Percentiles rank a stretch among this genome's conserved stretches.
Evolutionary conservation across 1,140 invertebrate genomes (phyloP).

Genomic region (Drosophila baimaii): DNA sequence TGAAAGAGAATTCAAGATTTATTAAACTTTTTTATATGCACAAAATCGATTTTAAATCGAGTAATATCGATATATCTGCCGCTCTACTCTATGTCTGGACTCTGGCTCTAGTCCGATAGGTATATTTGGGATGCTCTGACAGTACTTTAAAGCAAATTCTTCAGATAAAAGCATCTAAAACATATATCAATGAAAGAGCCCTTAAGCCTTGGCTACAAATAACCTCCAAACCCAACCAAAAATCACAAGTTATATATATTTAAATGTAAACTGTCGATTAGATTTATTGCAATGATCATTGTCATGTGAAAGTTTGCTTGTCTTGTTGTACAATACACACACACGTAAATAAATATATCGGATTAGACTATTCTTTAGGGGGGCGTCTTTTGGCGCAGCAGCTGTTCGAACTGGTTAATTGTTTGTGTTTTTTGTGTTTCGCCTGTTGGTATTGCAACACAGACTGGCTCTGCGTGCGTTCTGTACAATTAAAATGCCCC

Average conservation of each 20-base stretch:
- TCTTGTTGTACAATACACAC: conserved; percentile 10
- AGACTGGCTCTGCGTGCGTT: not conserved
- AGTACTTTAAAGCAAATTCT: too few species aligned
- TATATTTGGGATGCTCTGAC: too few species aligned
- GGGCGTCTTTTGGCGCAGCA: conserved; percentile 8
- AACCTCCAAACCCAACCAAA: not conserved
- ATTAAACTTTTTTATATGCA: too few species aligned
- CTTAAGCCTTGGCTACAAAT: not conserved
- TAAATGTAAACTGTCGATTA: conserved; percentile 24
- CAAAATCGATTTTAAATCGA: too few species aligned
- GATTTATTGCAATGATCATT: conserved; percentile 42
- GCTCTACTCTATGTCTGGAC: too few species aligned
- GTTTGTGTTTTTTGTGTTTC: conserved; percentile 6
- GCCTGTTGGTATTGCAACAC: conserved; percentile 17
- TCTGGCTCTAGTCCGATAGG: too few species aligned
- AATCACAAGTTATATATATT: not conserved
- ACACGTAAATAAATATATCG: conserved; percentile 13
- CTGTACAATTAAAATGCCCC: conserved; percentile 39
- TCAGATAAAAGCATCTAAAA: too few species aligned
- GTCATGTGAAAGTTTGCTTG: conserved; percentile 25
- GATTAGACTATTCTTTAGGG: conserved; percentile 3
- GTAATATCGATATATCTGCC: too few species aligned
- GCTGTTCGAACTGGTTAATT: conserved; percentile 8
- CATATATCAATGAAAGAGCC: too few species aligned
- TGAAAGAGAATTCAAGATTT: too few species aligned